Percentiles rank a stretch among this genome's conserved stretches.
Conservation (phyloP, 1,140 invertebrate genomes). For the Drosophila virilis region DNA sequence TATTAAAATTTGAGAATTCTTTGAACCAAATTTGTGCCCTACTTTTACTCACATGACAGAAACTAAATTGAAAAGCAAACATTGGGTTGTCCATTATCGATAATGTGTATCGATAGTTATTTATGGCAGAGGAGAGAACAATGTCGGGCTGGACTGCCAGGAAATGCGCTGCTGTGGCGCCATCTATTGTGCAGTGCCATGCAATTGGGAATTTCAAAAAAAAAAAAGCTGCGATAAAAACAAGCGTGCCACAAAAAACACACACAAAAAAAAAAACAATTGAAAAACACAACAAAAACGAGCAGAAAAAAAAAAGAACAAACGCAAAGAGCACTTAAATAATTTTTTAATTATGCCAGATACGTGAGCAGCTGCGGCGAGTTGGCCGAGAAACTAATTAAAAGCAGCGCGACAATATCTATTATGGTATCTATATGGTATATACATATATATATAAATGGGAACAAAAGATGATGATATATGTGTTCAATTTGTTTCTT, state of each 20-base stretch:
- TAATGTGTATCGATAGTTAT: not conserved
- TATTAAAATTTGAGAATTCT: too few relatives aligned
- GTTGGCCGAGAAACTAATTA: conserved; percentile 41
- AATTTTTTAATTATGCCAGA: conserved; percentile 32
- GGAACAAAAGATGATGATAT: conserved; percentile 2
- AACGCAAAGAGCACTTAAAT: conserved; percentile 22
- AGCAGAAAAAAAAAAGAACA: conserved; percentile 4
- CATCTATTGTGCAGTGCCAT: conserved; percentile 25
- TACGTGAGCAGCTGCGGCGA: not conserved
- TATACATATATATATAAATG: not conserved
- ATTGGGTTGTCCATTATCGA: not conserved
- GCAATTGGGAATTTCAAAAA: conserved; percentile 7
- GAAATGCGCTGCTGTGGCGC: conserved; percentile 6
- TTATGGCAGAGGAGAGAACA: not conserved
- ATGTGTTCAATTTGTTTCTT: not conserved
- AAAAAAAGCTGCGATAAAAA: not conserved
- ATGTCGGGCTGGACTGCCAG: not conserved
- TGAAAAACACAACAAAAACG: conserved; percentile 12
- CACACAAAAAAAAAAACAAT: not conserved
- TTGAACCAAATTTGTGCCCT: too few relatives aligned
- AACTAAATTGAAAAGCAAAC: too few relatives aligned
- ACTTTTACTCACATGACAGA: too few relatives aligned
- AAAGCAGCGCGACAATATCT: conserved; percentile 26
- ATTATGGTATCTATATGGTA: conserved; percentile 2
- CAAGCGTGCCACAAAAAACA: not conserved